Percentiles rank a stretch among this genome's conserved stretches.
These are phyloP conservation scores for Plagiodera versicolora DNA, from an alignment of 2,888 invertebrate genomes.

Conservation along the genomic window DNA sequence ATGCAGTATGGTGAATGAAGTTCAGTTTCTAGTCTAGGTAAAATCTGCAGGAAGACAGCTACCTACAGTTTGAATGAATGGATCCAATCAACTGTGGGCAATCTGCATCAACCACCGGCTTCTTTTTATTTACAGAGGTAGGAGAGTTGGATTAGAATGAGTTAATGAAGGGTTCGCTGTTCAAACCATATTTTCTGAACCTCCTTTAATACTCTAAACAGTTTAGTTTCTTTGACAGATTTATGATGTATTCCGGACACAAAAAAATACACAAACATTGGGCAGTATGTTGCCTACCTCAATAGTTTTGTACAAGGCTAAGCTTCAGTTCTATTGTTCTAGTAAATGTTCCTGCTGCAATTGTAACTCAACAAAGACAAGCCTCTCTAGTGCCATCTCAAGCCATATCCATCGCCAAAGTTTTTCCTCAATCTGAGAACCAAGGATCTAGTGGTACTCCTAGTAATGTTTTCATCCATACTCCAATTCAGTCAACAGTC, in stretches of 20 bases:
- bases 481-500: slow-evolving; percentile 45
- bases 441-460: slow-evolving; percentile 41
- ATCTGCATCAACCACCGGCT: too few species aligned
- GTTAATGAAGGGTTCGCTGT: too few species aligned
- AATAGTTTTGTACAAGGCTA: neutral
- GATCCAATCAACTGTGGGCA: too few species aligned
- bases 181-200: too few species aligned
- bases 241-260: too few species aligned
- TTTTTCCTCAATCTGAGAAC: slow-evolving; percentile 47
- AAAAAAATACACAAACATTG: too few species aligned
- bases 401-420: slow-evolving; percentile 53
- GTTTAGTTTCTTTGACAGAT: too few species aligned
- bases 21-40: too few species aligned
- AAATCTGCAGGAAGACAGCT: too few species aligned
- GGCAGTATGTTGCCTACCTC: neutral
- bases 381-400: slow-evolving; percentile 48
- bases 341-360: slow-evolving; percentile 47
- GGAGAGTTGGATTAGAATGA: neutral
- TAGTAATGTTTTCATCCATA: slow-evolving; percentile 51
- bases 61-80: too few species aligned
- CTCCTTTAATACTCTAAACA: neutral
- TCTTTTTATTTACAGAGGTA: too few species aligned
- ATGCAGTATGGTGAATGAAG: too few species aligned
- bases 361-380: slow-evolving; percentile 49
- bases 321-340: slow-evolving; percentile 16